phyloP scores from a whole-genome alignment of 2,113 vertebrate species.

The Gallinago jamesoni region DNA sequence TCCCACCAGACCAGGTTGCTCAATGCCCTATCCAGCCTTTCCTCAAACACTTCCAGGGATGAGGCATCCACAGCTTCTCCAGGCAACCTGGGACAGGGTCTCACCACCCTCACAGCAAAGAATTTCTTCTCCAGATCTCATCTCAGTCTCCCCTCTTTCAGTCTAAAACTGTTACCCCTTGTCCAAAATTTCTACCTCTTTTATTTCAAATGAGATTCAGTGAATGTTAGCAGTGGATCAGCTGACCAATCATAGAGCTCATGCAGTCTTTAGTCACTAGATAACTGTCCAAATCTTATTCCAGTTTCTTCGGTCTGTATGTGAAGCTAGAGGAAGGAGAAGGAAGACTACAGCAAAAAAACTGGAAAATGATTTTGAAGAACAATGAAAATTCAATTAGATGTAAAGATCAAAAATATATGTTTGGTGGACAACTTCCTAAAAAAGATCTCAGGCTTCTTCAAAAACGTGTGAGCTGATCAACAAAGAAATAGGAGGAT shows the following conservation, averaged over 20 bases:
- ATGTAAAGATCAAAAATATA: background rate
- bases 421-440: rapidly evolving
- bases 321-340: background rate
- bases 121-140: background rate
- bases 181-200: background rate
- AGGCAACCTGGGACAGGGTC: background rate
- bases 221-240: background rate
- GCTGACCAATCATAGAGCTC: too few relatives aligned
- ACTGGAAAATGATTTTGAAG: background rate
- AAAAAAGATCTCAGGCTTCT: background rate
- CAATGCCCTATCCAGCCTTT: background rate
- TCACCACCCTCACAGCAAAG: background rate
- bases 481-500: background rate
- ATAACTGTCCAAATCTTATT: too few relatives aligned
- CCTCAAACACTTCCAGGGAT: background rate
- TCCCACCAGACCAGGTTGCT: background rate
- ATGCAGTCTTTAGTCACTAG: background rate
- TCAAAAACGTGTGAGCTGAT: background rate
- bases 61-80: background rate
- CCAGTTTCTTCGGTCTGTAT: background rate
- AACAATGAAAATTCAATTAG: background rate
- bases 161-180: background rate
- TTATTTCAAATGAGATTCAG: background rate
- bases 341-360: background rate
- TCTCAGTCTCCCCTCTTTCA: background rate